phyloP scores from a whole-genome alignment of 2,888 invertebrate genomes.

The Tuberolachnus salignus region DNA sequence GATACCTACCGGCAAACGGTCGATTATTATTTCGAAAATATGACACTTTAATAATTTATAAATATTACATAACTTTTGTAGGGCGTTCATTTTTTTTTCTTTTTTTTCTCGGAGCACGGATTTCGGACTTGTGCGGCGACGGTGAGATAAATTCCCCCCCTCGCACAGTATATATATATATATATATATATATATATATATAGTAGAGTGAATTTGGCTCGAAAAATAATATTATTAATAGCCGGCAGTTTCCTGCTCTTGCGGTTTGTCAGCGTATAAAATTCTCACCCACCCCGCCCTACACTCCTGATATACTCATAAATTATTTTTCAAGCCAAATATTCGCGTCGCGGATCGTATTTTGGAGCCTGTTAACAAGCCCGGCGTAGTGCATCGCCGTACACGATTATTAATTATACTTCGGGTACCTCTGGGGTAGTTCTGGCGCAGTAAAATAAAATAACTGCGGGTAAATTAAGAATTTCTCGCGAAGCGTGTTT shows the following conservation, averaged over 20 bases:
- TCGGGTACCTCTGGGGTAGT: background rate
- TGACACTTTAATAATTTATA: background rate
- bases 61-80: background rate
- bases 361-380: background rate
- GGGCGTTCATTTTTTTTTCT: too few species aligned
- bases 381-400: background rate
- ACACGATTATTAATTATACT: conserved; percentile 29
- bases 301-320: too few species aligned
- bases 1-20: background rate
- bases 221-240: too few species aligned
- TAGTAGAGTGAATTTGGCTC: background rate
- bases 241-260: too few species aligned
- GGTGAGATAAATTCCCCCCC: background rate
- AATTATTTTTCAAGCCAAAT: too few species aligned
- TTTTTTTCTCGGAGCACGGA: too few species aligned
- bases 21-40: background rate
- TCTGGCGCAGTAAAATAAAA: background rate
- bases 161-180: too few species aligned
- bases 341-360: too few species aligned
- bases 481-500: background rate
- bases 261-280: too few species aligned
- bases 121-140: too few species aligned
- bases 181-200: too few species aligned
- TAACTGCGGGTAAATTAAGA: background rate
- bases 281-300: too few species aligned